Evolutionary conservation across 2,797 vertebrate species (phyloP), one percentile per base, ranked within the genome.

Genomic region (Nasua narica): DNA sequence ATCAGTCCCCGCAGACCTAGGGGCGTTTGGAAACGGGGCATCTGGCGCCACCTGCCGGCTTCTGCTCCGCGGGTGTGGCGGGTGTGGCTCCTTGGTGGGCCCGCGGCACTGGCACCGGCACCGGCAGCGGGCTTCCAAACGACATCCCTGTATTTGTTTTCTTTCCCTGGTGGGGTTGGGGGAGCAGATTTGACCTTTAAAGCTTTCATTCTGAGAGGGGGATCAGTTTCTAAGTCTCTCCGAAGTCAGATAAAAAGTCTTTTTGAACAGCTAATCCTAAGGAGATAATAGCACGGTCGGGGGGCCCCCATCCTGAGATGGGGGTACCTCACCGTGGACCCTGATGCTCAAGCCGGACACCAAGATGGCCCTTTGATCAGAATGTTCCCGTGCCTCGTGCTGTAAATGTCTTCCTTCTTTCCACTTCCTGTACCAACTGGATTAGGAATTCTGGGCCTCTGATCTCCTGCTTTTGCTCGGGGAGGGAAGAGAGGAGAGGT

Each of bases 41-140:
- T 3, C 0, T 48, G 58, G 21, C 6, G 21, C 21, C 11, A n/a
- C 32, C 46, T 3, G 0, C 10, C 0, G 67, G 16, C 10, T 50
- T 62, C 25, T 3, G 2, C 58, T 74, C 35, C 6, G 13, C 23
- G 74, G n/a, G 10, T 2, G 1, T 37, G 52, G 15, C 14, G 4
- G 1, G 2, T 48, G 27, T 78, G 90, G 50, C 62, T 74, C 78
- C 86, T 3, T 15, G 25, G 5, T 14, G 50, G n/a, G 25, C 3
- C 0, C 12, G 7, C 7, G 19, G 18, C 18, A 54, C 48, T 3
- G 10, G 14, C 48, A 50, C 0, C 0, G 7, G n/a, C 37, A 10
- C 4, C 8, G 4, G 2, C 8, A 1, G 4, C 0, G 1, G 12
- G 19, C 11, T 35, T 37, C 46, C 32, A 14, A 62, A 29, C 23